phyloP scores from a whole-genome alignment of 1,140 invertebrate species.

The Camponotus vicinus region DNA sequence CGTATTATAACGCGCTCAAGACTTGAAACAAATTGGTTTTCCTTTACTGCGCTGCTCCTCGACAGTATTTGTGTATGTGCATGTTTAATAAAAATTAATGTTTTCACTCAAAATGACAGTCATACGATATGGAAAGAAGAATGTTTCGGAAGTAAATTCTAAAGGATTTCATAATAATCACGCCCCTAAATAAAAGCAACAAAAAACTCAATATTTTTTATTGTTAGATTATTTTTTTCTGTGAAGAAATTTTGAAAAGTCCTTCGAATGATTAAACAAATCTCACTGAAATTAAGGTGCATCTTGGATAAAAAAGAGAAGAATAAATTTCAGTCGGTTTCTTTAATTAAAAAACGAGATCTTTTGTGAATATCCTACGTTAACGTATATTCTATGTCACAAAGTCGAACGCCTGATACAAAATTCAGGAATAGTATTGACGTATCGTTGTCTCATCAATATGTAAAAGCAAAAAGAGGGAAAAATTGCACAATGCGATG shows the following conservation, averaged over 20 bases:
- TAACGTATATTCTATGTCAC: neutral
- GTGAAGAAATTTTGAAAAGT: neutral
- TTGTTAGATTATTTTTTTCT: neutral
- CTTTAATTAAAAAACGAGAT: neutral
- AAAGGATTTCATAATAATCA: neutral
- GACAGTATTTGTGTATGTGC: neutral
- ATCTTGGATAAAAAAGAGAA: neutral
- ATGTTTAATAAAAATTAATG: slow-evolving; percentile 39
- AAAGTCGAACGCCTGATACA: neutral
- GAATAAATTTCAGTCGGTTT: neutral
- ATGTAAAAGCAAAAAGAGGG: neutral
- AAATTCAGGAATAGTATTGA: slow-evolving; percentile 4
- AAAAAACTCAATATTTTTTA: slow-evolving; percentile 3
- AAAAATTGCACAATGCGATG: neutral
- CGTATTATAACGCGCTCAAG: slow-evolving; percentile 20
- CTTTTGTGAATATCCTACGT: neutral
- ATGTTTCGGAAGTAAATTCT: neutral
- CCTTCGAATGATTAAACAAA: neutral
- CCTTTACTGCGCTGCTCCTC: neutral
- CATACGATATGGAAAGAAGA: neutral
- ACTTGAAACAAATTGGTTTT: slow-evolving; percentile 46
- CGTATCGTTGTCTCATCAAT: neutral
- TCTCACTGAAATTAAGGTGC: neutral
- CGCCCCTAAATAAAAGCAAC: neutral
- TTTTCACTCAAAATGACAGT: neutral